Base-by-base conservation (phyloP, 1,140 invertebrate species). In the Formica selysi region DNA sequence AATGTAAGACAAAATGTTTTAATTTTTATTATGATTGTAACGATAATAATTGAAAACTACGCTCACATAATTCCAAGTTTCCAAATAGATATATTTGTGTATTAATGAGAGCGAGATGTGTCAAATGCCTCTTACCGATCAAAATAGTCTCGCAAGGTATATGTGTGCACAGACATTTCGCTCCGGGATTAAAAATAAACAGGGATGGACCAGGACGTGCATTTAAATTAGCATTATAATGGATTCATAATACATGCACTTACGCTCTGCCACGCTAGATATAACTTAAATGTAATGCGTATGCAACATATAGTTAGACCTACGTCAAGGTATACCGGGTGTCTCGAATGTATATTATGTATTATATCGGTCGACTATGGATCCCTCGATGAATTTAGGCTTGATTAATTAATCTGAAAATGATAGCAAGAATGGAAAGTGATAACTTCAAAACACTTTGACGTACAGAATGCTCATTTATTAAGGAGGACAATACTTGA, bases 151-250 rank as follows among this genome's bases (percentile, higher is more conserved):
- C 8, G 36, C 32, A 64, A 62, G 61, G 54, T 36, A 26, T 26
- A 22, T 11, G 62, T 54, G 51, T 71, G 38, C 26, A 32, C 19
- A 16, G 0, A 19, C 54, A 73, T 83, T 83, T 73, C 29, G 54
- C 54, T 48, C 68, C 10, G 13, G 26, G 11, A 48, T 41, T 83
- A 74, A 83, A 83, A 83, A 83, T 83, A 83, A 83, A 73, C 79
- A 83, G 68, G 68, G 68, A 41, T 61, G 68, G 54, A 73, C 68
- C 68, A 22, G 79, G 65, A 81, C 67, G 54, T 83, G 68, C 79
- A 64, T 70, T 83, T 59, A 83, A 74, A 83, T 83, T 83, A 83
- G 68, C 79, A 83, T 83, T 83, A 83, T 83, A 83, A 83, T 83
- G 79, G 79, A 83, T 38, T 83, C 68, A 73, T 83, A 83, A 83